Base-by-base conservation (phyloP, 2,888 invertebrate species). In the Lithosia quadra region DNA sequence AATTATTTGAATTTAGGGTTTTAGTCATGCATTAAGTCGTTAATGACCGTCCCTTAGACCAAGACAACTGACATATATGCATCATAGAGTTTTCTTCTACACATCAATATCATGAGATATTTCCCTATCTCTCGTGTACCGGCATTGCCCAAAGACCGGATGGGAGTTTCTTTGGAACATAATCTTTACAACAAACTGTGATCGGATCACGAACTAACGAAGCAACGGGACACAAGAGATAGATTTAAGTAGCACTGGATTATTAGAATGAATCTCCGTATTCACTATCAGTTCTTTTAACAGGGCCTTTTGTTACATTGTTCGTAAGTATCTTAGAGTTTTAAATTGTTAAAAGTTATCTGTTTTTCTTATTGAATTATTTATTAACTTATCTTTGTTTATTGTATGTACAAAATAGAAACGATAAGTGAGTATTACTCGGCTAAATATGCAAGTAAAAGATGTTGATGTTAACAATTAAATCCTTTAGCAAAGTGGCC, bases 141-240 rank as follows among this genome's bases (percentile, higher is more conserved):
- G 55, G 76, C 67, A 74, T 24, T 73, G 68, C 81, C 84, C 89
- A 87, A 91, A 90, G 88, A 93, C 93, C 94, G 94, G 94, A 94
- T 94, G 93, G 79, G 89, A 89, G 89, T 90, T 93, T 93, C 93
- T 92, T 91, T 88, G 86, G 88, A 87, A 93, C 93, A 93, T 94
- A 94, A 94, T 94, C 93, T 93, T 93, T 91, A 94, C 92, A 93
- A 94, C 92, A 93, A 94, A 94, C 91, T 92, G 91, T 92, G 92
- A 92, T 93, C 91, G 81, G 87, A 91, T 92, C 91, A 88, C 87
- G 87, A 87, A 88, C 92, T 92, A 93, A 93, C 92, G 93, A 93
- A 92, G 87, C 87, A 86, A 87, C 85, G 84, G 84, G 87, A 90
- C 88, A 90, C 85, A 86, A 83, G 74, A 88, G 88, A 90, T 89